phyloP scores from a whole-genome alignment of 1,140 invertebrate genomes.

The Bombus soroeensis region DNA sequence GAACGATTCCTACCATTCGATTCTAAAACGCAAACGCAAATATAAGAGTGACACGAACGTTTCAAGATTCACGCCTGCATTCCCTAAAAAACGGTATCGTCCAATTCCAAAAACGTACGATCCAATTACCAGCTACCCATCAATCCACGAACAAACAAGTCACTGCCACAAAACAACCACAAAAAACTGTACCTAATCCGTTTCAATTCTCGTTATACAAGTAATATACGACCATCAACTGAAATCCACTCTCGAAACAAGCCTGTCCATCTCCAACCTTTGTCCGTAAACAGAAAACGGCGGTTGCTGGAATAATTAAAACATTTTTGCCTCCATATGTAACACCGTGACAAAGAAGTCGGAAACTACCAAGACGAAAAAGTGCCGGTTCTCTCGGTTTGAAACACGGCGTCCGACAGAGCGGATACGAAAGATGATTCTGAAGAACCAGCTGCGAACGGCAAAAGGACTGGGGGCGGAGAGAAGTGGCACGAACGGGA shows the following conservation, averaged over 20 bases:
- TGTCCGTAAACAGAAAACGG: neutral
- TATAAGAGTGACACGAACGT: too few species aligned
- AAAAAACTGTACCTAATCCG: too few species aligned
- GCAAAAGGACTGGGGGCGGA: neutral
- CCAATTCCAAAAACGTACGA: neutral
- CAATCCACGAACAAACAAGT: too few species aligned
- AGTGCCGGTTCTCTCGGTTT: neutral
- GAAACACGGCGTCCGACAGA: neutral
- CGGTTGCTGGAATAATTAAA: neutral
- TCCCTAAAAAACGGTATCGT: too few species aligned
- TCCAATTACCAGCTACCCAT: neutral
- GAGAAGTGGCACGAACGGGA: neutral
- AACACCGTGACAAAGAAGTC: neutral
- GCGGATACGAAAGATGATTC: neutral
- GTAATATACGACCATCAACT: too few species aligned
- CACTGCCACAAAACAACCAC: too few species aligned
- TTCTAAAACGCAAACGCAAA: neutral
- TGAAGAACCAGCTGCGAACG: neutral
- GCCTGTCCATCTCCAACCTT: too few species aligned
- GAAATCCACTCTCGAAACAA: too few species aligned
- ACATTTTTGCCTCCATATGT: neutral
- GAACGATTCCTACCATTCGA: neutral
- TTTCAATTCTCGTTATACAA: too few species aligned
- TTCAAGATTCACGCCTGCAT: too few species aligned
- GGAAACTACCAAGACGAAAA: neutral